Evolutionary conservation across 2,888 invertebrate genomes (phyloP).

Genomic region (Elmis aenea): DNA sequence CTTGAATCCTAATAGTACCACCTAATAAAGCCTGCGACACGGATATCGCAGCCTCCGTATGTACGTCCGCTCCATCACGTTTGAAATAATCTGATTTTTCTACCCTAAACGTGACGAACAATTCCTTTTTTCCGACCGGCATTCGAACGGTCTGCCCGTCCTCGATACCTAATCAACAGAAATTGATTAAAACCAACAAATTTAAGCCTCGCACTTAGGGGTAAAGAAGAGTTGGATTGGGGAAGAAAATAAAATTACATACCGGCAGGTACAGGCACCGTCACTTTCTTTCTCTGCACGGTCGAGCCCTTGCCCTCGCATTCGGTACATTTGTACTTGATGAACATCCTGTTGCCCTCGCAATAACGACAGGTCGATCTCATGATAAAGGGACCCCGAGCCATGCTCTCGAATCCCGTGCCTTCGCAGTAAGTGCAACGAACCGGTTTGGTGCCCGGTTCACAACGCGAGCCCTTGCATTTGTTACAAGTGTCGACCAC

Average conservation of each 20-base stretch:
- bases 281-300: constrained; percentile 83
- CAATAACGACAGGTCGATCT: constrained; percentile 91
- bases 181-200: constrained; percentile 5
- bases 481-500: constrained; percentile 88
- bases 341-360: constrained; percentile 77
- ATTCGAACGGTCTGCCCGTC: constrained; percentile 96
- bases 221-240: no score
- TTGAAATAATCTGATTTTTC: constrained; percentile 84
- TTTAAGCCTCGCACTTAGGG: no score
- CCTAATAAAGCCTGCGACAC: constrained; percentile 90
- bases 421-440: constrained; percentile 93
- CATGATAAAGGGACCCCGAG: constrained; percentile 90
- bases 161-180: constrained; percentile 68
- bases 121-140: constrained; percentile 84
- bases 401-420: constrained; percentile 89
- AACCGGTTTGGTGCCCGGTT: constrained; percentile 85
- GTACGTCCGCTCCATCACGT: constrained; percentile 91
- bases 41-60: constrained; percentile 89
- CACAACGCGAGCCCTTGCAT: constrained; percentile 80
- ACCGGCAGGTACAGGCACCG: constrained; percentile 90
- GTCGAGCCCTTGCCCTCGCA: constrained; percentile 85
- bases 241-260: constrained; percentile 11
- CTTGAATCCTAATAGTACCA: constrained; percentile 86
- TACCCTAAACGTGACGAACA: constrained; percentile 92
- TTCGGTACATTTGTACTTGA: constrained; percentile 85